Conservation (phyloP, 2,888 invertebrate species). For the Pandemis cinnamomeana region DNA sequence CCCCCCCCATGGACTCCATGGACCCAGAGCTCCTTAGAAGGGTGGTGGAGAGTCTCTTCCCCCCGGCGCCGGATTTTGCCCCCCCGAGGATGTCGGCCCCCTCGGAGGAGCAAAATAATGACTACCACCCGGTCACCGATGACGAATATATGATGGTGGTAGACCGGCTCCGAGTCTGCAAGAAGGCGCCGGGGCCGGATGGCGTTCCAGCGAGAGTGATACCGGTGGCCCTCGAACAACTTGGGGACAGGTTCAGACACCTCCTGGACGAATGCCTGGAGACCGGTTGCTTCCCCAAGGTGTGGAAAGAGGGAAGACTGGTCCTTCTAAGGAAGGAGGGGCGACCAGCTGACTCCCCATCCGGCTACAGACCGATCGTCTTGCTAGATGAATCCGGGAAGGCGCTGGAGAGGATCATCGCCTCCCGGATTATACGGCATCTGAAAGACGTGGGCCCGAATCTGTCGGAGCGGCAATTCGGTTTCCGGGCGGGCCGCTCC, state of each 20-base stretch:
- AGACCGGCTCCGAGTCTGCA: neutral
- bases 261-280: neutral
- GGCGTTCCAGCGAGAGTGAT: neutral
- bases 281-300: neutral
- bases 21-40: neutral
- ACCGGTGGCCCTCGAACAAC: neutral
- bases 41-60: neutral
- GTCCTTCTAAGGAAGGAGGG: neutral
- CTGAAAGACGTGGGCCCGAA: neutral
- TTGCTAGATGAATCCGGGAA: neutral
- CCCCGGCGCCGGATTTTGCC: neutral
- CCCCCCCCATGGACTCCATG: neutral
- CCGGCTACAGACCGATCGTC: constrained; percentile 3
- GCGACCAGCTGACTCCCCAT: neutral
- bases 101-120: neutral
- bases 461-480: neutral
- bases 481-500: neutral
- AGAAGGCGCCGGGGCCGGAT: neutral
- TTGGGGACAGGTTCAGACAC: neutral
- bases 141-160: neutral
- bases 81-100: too few relatives aligned
- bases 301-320: neutral
- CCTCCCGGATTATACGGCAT: constrained; percentile 2
- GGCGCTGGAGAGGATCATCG: neutral
- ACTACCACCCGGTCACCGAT: neutral